A percentile compares a stretch with the other conserved stretches of the same genome.
phyloP scores from a whole-genome alignment of 1,140 invertebrate genomes.

The Batillaria attramentaria region DNA sequence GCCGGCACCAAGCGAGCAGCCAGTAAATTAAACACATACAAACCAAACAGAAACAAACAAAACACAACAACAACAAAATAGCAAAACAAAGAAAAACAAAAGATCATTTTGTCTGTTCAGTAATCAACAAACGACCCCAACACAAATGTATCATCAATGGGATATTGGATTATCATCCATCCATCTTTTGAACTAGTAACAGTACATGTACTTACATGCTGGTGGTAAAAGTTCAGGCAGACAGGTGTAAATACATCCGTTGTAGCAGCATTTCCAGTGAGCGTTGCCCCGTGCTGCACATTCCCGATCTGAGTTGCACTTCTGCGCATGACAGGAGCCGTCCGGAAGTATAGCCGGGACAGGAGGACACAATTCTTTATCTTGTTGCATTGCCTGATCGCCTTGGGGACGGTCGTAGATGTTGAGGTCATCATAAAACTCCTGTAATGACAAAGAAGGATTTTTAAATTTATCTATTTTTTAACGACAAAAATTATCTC shows the following conservation, averaged over 20 bases:
- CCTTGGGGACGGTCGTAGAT: constrained; percentile 20
- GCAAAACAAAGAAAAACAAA: too few species aligned
- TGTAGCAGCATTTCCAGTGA: constrained; percentile 45
- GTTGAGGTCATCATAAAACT: constrained; percentile 26
- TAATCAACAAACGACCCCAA: too few species aligned
- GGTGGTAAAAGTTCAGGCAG: constrained; percentile 31
- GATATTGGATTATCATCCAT: too few species aligned
- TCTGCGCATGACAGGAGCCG: constrained; percentile 25
- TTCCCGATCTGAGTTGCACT: constrained; percentile 36
- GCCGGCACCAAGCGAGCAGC: too few species aligned
- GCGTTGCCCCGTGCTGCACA: constrained; percentile 15
- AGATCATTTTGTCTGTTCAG: too few species aligned
- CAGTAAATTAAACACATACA: too few species aligned
- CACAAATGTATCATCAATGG: too few species aligned
- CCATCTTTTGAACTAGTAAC: too few species aligned
- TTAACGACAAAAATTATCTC: too few species aligned
- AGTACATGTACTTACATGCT: constrained; percentile 38
- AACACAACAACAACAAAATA: too few species aligned
- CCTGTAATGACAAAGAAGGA: constrained; percentile 16
- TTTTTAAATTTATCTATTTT: too few species aligned
- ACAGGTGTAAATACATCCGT: constrained; percentile 49
- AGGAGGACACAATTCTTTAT: constrained; percentile 30
- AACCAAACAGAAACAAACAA: too few species aligned
- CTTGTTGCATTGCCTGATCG: constrained; percentile 7
- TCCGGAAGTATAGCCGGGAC: constrained; percentile 28